phyloP scores from a whole-genome alignment of 2,888 invertebrate species.

The Corythucha ciliata region DNA sequence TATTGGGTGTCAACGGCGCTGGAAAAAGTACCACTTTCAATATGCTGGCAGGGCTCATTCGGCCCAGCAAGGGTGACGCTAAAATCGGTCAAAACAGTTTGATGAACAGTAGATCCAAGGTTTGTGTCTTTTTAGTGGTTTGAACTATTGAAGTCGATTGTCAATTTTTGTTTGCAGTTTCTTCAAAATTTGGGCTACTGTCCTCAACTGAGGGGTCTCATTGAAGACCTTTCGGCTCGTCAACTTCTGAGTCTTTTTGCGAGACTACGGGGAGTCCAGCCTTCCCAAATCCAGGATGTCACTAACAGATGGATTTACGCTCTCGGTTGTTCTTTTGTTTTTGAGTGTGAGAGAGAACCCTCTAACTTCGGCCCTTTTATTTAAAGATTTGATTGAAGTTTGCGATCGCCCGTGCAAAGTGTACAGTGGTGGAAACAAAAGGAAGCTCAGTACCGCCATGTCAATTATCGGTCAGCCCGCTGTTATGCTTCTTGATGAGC shows the following conservation, averaged over 20 bases:
- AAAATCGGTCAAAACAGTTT: no score
- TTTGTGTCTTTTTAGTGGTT: no score
- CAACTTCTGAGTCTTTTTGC: slow-evolving; percentile 66
- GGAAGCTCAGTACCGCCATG: slow-evolving; percentile 62
- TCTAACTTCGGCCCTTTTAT: no score
- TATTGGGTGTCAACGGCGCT: slow-evolving; percentile 47
- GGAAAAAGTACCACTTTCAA: slow-evolving; percentile 49
- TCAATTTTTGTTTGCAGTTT: no score
- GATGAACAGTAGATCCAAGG: no score
- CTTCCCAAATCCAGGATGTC: slow-evolving; percentile 19
- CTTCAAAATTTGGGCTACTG: slow-evolving; percentile 66
- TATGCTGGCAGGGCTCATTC: slow-evolving; percentile 47
- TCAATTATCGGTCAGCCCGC: slow-evolving; percentile 60
- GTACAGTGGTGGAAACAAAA: slow-evolving; percentile 64
- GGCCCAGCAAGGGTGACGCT: slow-evolving; percentile 42
- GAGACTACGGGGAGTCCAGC: slow-evolving; percentile 56
- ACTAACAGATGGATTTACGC: slow-evolving; percentile 34
- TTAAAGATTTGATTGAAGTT: slow-evolving; percentile 30
- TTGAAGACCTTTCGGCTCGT: slow-evolving; percentile 63
- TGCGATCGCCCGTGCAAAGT: slow-evolving; percentile 29
- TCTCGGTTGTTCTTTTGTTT: slow-evolving; percentile 32
- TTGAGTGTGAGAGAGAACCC: neutral
- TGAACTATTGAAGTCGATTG: no score
- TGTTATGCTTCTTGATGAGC: slow-evolving; percentile 54
- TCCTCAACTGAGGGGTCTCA: slow-evolving; percentile 77